These are phyloP conservation scores for Malurus splendens DNA, from an alignment of 2,797 vertebrate species.

Conservation along the genomic window DNA sequence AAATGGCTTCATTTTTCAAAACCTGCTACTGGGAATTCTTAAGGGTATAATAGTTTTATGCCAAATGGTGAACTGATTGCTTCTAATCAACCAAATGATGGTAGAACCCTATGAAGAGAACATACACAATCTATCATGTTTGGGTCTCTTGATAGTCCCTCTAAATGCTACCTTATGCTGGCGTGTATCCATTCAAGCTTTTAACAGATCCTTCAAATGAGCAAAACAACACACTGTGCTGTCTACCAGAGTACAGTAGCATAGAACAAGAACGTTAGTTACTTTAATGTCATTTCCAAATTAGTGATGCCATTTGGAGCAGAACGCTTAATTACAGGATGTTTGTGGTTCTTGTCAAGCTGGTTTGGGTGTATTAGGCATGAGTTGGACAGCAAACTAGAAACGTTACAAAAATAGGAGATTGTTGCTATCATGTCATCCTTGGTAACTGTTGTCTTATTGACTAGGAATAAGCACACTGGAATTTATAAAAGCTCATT, in stretches of 20 bases:
- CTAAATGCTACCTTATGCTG: not conserved
- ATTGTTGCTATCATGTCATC: not conserved
- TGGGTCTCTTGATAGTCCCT: not conserved
- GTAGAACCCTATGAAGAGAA: not conserved
- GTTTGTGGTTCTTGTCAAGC: conserved; percentile 33
- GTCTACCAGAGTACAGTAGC: not conserved
- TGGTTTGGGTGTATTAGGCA: not conserved
- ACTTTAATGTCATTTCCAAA: not conserved
- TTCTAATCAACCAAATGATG: conserved; percentile 48
- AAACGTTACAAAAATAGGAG: not conserved
- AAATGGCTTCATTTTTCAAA: conserved; percentile 47
- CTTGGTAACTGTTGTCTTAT: not conserved
- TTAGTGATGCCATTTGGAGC: conserved; percentile 26
- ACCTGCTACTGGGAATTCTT: conserved; percentile 7
- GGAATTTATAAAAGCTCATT: not conserved
- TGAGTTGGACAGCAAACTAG: not conserved
- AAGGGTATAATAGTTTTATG: not conserved
- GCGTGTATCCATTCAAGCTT: not conserved
- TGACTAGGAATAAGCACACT: not conserved
- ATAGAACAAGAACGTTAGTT: not conserved
- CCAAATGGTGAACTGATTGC: conserved; percentile 51
- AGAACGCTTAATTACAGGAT: conserved; percentile 23
- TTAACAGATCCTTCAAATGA: not conserved
- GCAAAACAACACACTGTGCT: not conserved
- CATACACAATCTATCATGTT: not conserved